phyloP scores from a whole-genome alignment of 2,797 vertebrate genomes.

The Myotis pilosus region DNA sequence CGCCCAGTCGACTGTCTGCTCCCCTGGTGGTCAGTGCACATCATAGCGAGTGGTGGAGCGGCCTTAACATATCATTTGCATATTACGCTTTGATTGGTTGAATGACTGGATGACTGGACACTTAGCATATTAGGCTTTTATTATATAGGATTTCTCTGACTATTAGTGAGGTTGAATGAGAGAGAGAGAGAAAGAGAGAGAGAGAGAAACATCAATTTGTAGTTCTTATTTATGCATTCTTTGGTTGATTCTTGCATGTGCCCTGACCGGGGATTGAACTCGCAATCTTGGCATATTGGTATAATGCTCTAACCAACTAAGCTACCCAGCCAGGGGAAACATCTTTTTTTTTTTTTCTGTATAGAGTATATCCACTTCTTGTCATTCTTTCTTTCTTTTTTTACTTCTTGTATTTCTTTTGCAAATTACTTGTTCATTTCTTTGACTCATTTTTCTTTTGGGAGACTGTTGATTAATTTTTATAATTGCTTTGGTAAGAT shows the following conservation, averaged over 20 bases:
- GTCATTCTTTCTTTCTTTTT: background rate
- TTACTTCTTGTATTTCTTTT: background rate
- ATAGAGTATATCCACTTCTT: background rate
- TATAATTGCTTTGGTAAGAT: background rate
- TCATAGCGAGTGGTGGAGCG: too few relatives aligned
- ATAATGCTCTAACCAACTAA: background rate
- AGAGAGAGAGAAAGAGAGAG: background rate
- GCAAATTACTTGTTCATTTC: background rate
- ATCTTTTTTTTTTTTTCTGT: background rate
- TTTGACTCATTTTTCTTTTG: slow-evolving; percentile 26
- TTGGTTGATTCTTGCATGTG: background rate
- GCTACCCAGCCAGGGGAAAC: background rate
- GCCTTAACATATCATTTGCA: too few relatives aligned
- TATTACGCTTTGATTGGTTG: too few relatives aligned
- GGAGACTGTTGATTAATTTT: background rate
- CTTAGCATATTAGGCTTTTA: too few relatives aligned
- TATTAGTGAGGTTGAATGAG: background rate
- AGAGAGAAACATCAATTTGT: background rate
- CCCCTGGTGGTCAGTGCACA: too few relatives aligned
- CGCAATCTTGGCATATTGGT: background rate
- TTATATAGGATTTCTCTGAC: background rate
- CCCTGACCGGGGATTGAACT: background rate
- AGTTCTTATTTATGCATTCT: background rate
- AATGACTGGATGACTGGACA: too few relatives aligned
- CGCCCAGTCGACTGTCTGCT: too few relatives aligned